Base-by-base conservation (phyloP, 37 sponge, comb jelly and placozoan genomes). In the Geodia barretti region DNA sequence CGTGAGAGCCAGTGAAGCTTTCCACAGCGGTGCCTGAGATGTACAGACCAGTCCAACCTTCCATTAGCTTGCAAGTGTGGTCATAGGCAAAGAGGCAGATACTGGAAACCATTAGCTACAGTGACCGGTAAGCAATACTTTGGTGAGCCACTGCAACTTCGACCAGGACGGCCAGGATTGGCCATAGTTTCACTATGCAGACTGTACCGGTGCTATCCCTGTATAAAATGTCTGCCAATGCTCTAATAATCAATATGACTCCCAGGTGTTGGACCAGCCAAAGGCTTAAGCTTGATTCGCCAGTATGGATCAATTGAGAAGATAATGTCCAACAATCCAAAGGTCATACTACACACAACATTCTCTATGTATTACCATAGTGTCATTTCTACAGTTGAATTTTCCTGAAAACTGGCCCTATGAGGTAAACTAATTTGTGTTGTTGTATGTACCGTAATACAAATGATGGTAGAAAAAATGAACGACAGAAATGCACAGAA, bases 221-320 rank as follows among this genome's bases (percentile, higher is more conserved):
- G 31, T 9, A 32, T 1, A 29, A 33, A 14, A 76, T 69, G 8
- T n/a, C 26, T 29, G 32, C 17, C 8, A 43, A 14, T 47, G 54
- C 7, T 47, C 54, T 24, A 20, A 74, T 28, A 38, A 17, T 17
- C n/a, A 40, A 25, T 60, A 0, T 17, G 64, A 37, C 0, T 59
- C n/a, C 31, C 72, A 98, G 98, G 99, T 1, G 91, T 98, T 33
- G 99, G 99, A 4, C 97, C 97, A 36, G 94, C 94, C 73, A 92
- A 91, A 71, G 99, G 91, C 17, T 37, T 98, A 37, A 71, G 67
- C 20, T 77, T 94, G 23, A 94, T 98, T 23, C 76, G 83, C 28
- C 77, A 94, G 29, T 83, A 98, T 88, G 81, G 85, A 73, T 60
- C 25, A n/a, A 98, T 98, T 37, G 99, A 98, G 34, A 87, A 89